These are phyloP conservation scores for Caenorhabditis sp. DNA, from an alignment of 2,888 invertebrate species.

Conservation along the genomic window DNA sequence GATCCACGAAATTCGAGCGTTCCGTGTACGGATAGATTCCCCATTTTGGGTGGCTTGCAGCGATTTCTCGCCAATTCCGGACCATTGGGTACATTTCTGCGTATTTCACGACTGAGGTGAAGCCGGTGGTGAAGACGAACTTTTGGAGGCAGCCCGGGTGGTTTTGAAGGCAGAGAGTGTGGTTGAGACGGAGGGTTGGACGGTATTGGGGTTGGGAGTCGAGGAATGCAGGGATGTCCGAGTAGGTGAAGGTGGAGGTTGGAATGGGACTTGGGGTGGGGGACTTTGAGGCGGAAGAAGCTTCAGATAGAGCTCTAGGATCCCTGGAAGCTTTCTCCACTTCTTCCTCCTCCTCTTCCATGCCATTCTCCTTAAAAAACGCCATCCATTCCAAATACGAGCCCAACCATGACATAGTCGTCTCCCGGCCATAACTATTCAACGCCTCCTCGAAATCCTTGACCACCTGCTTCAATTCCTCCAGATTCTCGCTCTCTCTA, in stretches of 20 bases:
- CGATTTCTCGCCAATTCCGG: conserved; percentile 71
- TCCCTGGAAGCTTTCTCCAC: not conserved
- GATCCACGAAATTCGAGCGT: conserved; percentile 74
- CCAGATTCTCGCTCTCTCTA: conserved; percentile 50
- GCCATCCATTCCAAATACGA: conserved; percentile 69
- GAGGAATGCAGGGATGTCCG: conserved; percentile 63
- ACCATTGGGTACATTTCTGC: conserved; percentile 75
- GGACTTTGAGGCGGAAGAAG: too few relatives aligned
- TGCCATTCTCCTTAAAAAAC: conserved; percentile 66
- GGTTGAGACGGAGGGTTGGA: conserved; percentile 60
- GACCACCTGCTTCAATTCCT: conserved; percentile 49
- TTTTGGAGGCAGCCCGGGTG: conserved; percentile 66
- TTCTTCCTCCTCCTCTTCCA: conserved; percentile 58
- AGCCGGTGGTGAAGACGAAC: conserved; percentile 77
- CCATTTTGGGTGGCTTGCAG: conserved; percentile 58
- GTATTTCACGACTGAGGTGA: conserved; percentile 71
- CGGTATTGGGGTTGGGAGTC: conserved; percentile 54
- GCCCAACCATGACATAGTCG: conserved; percentile 72
- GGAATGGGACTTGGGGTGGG: not conserved
- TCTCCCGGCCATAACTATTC: conserved; percentile 68
- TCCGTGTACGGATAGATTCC: conserved; percentile 72
- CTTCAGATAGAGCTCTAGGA: not conserved
- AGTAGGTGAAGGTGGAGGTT: conserved; percentile 59
- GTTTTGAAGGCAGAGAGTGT: conserved; percentile 65
- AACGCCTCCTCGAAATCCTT: conserved; percentile 51